Conservation (phyloP, 2,888 invertebrate species). For the Phrixothrix hirtus region DNA sequence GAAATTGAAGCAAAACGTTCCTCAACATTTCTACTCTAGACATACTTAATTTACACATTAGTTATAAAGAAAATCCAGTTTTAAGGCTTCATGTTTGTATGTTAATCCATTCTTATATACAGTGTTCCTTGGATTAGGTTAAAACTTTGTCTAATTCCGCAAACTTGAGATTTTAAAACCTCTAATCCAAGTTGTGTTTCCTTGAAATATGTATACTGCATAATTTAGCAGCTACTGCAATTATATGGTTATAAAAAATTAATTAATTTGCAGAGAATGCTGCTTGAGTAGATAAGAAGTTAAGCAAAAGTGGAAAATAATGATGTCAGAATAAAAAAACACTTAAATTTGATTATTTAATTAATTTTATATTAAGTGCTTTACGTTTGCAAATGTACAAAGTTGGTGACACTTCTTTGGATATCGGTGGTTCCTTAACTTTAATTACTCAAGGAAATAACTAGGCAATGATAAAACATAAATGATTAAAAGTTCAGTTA, state of each 20-base stretch:
- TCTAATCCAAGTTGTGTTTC: slow-evolving; percentile 39
- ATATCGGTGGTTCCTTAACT: too few relatives aligned
- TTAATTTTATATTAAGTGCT: too few relatives aligned
- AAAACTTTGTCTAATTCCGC: slow-evolving; percentile 42
- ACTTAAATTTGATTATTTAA: too few relatives aligned
- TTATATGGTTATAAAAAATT: slow-evolving; percentile 16
- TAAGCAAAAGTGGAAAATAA: too few relatives aligned
- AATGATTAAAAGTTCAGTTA: too few relatives aligned
- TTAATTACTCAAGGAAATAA: too few relatives aligned
- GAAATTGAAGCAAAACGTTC: background rate
- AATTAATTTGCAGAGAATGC: slow-evolving; percentile 9
- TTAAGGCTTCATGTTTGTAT: slow-evolving; percentile 31
- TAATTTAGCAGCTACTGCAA: slow-evolving; percentile 35
- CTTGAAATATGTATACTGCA: slow-evolving; percentile 43
- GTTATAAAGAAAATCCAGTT: slow-evolving; percentile 30
- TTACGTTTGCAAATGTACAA: too few relatives aligned
- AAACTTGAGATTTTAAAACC: slow-evolving; percentile 41
- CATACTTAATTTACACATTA: slow-evolving; percentile 29
- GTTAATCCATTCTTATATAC: slow-evolving; percentile 42
- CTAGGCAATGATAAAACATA: too few relatives aligned
- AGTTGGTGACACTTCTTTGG: too few relatives aligned
- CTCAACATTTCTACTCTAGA: slow-evolving; percentile 7
- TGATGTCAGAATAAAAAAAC: too few relatives aligned
- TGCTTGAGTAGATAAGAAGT: slow-evolving; percentile 12
- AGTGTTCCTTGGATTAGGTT: slow-evolving; percentile 41